A percentile compares a stretch with the other conserved stretches of the same genome.
phyloP scores from a whole-genome alignment of 2,888 invertebrate species.

The Polyploca ridens region DNA sequence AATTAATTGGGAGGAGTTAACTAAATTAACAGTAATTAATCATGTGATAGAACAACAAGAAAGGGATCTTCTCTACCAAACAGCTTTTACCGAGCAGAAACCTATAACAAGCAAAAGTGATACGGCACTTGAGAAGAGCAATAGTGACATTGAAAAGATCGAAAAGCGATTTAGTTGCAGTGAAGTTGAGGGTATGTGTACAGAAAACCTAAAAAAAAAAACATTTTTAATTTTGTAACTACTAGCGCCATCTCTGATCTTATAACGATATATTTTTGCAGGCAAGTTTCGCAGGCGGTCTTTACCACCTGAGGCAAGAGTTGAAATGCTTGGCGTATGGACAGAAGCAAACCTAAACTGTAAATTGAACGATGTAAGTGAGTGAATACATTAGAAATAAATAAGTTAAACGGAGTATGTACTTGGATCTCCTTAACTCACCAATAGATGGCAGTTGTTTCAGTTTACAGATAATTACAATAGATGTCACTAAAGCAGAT shows the following conservation, averaged over 20 bases:
- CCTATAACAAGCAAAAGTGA: constrained; percentile 71
- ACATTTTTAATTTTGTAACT: not conserved
- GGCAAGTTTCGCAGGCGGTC: constrained; percentile 57
- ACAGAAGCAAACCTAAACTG: constrained; percentile 80
- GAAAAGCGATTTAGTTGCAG: constrained; percentile 71
- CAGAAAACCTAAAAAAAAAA: not conserved
- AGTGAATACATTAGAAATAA: not conserved
- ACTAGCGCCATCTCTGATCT: constrained; percentile 37
- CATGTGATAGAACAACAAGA: constrained; percentile 78
- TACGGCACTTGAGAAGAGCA: constrained; percentile 58
- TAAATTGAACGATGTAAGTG: constrained; percentile 78
- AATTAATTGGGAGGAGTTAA: constrained; percentile 81
- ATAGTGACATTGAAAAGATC: constrained; percentile 47
- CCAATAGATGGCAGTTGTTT: not conserved
- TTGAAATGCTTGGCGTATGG: constrained; percentile 80
- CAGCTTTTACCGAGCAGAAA: constrained; percentile 60
- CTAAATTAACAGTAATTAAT: constrained; percentile 76
- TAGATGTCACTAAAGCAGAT: constrained; percentile 54
- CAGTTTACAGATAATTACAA: constrained; percentile 26
- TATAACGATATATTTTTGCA: constrained; percentile 31
- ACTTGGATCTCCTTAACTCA: too few relatives aligned
- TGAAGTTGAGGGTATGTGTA: constrained; percentile 66
- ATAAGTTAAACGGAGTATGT: not conserved
- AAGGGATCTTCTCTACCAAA: constrained; percentile 70
- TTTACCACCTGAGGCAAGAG: constrained; percentile 62